A percentile compares a stretch with the other conserved stretches of the same genome.
phyloP scores from a whole-genome alignment of 2,113 vertebrate genomes.

The Trachemys scripta region DNA sequence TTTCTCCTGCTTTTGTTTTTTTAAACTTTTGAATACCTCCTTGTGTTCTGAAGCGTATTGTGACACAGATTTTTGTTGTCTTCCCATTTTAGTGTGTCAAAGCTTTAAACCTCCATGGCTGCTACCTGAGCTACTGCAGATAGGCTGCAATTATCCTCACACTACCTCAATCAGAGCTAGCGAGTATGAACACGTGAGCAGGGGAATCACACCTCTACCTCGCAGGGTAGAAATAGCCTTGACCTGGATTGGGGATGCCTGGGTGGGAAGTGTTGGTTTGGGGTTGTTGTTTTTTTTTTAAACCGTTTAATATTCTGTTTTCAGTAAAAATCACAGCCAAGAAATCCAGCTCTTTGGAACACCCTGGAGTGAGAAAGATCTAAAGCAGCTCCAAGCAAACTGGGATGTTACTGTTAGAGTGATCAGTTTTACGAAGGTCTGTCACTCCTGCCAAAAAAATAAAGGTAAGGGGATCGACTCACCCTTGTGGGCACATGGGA shows the following conservation, averaged over 20 bases:
- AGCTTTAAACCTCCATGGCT: neutral
- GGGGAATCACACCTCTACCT: neutral
- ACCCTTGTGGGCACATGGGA: neutral
- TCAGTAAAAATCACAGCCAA: neutral
- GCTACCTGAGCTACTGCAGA: neutral
- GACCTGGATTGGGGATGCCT: neutral
- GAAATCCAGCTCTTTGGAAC: neutral
- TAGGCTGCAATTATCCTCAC: neutral
- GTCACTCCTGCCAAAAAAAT: neutral
- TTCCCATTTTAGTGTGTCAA: too few species aligned
- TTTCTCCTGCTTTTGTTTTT: too few species aligned
- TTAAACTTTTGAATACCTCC: too few species aligned
- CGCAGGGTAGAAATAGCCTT: neutral
- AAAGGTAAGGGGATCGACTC: neutral
- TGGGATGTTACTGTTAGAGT: neutral
- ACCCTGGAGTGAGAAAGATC: neutral
- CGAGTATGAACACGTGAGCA: neutral
- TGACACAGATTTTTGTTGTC: too few species aligned
- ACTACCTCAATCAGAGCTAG: neutral
- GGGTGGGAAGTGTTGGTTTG: neutral
- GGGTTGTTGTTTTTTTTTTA: too few species aligned
- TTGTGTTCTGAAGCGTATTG: too few species aligned
- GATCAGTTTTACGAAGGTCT: neutral
- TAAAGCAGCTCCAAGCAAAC: neutral
- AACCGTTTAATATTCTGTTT: neutral